Base-by-base conservation (phyloP, 2,113 vertebrate species). In the Thryonomys swinderianus region DNA sequence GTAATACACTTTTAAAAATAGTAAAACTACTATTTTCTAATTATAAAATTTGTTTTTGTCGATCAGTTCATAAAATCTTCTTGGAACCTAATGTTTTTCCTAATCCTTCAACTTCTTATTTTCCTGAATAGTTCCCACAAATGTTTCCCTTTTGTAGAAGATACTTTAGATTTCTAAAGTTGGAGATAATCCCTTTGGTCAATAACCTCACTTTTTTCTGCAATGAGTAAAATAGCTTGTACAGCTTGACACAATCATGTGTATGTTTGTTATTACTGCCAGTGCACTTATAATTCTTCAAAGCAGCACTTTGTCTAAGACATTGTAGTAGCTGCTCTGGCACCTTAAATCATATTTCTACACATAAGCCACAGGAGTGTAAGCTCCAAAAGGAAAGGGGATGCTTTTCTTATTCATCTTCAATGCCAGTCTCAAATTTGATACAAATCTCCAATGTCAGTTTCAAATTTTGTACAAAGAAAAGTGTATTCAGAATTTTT, bases 301-400 rank as follows among this genome's bases (percentile, higher is more conserved):
- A 67, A 89, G 42, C 32, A 85, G 67, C 3, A 37, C 2, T 11
- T 55, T 78, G 23, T 55, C 32, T 85, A 32, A n/a, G 2, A 23
- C 34, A 40, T 25, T 34, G 32, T 42, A 13, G 12, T 25, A 92
- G 32, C 7, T 61, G 61, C 27, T 5, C 6, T 25, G n/a, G 21
- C 42, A 69, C 27, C 55, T 85, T 61, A 23, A 64, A 76, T 5
- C 9, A 3, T 59, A 51, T 51, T 42, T 59, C 55, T 85, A 4
- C 4, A 66, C 2, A 59, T 5, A n/a, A 37, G 8, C 40, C 3
- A 6, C 21, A 14, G 10, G 11, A 23, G 2, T 69, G 2, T 12
- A 34, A 9, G 5, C 55, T 55, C 32, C 21, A 14, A 40, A 30
- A 6, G 34, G 40, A 48, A 51, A 2, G 7, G 27, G 16, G 62